A percentile compares a stretch with the other conserved stretches of the same genome.
phyloP scores from a whole-genome alignment of 2,113 vertebrate species.

The Xiphophorus couchianus region DNA sequence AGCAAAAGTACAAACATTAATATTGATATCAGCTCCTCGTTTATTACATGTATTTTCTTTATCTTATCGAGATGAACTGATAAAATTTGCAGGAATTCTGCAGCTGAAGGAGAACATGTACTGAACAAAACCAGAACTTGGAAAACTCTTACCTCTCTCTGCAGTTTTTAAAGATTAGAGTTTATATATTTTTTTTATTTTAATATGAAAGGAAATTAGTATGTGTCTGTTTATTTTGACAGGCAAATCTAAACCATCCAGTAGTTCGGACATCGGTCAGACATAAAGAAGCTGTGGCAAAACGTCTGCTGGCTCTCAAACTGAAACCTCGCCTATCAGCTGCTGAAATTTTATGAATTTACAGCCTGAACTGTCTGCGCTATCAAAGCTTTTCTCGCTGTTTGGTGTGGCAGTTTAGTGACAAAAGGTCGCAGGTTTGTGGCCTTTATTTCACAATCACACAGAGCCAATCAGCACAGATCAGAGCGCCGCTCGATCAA shows the following conservation, averaged over 20 bases:
- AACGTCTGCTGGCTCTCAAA: conserved; percentile 7
- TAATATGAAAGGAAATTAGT: neutral
- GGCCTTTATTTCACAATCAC: conserved; percentile 60
- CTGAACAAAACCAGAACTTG: neutral
- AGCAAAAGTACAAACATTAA: conserved; percentile 40
- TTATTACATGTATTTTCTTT: conserved; percentile 50
- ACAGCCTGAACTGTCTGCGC: conserved; percentile 30
- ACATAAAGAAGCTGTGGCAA: conserved; percentile 5
- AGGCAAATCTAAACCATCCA: neutral
- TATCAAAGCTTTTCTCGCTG: conserved; percentile 34
- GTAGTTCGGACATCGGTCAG: neutral
- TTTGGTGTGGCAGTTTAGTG: conserved; percentile 43
- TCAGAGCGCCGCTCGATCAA: conserved; percentile 18
- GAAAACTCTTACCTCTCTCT: neutral
- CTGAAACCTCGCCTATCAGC: conserved; percentile 19
- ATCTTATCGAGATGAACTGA: conserved; percentile 58
- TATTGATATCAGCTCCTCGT: conserved; percentile 57
- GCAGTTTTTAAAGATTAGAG: neutral
- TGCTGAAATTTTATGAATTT: conserved; percentile 57
- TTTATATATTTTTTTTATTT: neutral
- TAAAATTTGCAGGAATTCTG: conserved; percentile 3
- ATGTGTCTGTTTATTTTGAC: neutral
- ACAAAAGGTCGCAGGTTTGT: conserved; percentile 62
- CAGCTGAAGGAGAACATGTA: too few relatives aligned
- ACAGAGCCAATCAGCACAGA: conserved; percentile 38